Evolutionary conservation across 2,797 vertebrate species (phyloP), one percentile per base, ranked within the genome.

Genomic region (Tapirus indicus): DNA sequence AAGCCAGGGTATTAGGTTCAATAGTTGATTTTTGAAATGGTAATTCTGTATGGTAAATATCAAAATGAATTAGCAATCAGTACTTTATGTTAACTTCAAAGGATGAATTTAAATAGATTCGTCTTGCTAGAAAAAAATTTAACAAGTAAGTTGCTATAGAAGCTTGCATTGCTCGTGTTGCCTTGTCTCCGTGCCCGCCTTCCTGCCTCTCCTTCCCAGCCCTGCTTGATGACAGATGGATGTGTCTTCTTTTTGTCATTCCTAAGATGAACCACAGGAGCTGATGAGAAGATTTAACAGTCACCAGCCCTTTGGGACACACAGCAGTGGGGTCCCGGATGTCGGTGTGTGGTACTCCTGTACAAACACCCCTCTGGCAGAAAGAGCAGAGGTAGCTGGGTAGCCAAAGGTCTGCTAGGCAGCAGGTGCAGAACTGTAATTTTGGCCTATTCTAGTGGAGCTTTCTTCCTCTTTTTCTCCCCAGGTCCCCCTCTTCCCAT

Each of bases 1-100:
- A 93, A 94, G 12, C 80, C 82, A 79, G 56, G 9, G 58, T 84
- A 27, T 75, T 94, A 49, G 23, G 13, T 89, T 69, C 94, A 95
- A 60, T 79, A 38, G 41, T 87, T 87, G 58, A 44, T 84, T 78
- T 92, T 96, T 93, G 58, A 91, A 94, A 91, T n/a, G 35, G 16
- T 52, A 77, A 16, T 68, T 95, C 62, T 96, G 1, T 84, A 58
- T 95, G n/a, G 69, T 86, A 95, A 83, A 86, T 91, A 35, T 83
- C 17, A 79, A 75, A 93, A 60, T 93, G 68, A 95, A 52, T 85
- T 56, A 68, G 14, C n/a, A 79, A 9, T 78, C 35, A 47, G 35
- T 77, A 78, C 71, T 21, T 90, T 27, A 17, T 38, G 38, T 88
- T 69, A 87, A 74, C 66, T 56, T 68, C 35, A 71, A 44, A 80